A percentile compares a stretch with the other conserved stretches of the same genome.
These are phyloP conservation scores for Dolichoris vasculosae DNA, from an alignment of 1,140 invertebrate species.

Conservation along the genomic window DNA sequence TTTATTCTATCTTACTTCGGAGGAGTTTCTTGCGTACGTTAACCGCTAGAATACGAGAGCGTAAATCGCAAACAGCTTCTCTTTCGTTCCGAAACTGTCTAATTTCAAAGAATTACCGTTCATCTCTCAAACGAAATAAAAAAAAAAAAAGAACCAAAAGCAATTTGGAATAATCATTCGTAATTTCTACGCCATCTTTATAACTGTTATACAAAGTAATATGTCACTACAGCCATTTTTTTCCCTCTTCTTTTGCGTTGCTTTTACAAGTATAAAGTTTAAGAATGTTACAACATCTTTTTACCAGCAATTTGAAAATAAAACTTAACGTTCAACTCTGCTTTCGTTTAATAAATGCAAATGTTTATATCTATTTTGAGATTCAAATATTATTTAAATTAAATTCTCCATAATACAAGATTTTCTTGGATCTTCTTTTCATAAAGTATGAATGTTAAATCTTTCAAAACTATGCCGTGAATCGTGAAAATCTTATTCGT, in stretches of 20 bases:
- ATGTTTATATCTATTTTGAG: too few relatives aligned
- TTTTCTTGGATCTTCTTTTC: too few relatives aligned
- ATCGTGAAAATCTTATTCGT: too few relatives aligned
- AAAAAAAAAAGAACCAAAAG: background rate
- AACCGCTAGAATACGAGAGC: background rate
- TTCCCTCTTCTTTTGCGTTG: background rate
- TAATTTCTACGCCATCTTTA: background rate
- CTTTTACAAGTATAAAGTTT: too few relatives aligned
- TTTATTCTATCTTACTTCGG: background rate
- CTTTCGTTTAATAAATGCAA: too few relatives aligned
- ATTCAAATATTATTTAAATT: too few relatives aligned
- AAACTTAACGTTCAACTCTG: too few relatives aligned
- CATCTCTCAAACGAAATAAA: background rate
- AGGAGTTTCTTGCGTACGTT: background rate
- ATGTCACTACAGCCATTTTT: background rate
- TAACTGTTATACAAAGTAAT: background rate
- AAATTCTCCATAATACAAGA: too few relatives aligned
- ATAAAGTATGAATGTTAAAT: too few relatives aligned
- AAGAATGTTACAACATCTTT: too few relatives aligned
- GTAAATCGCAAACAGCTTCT: background rate
- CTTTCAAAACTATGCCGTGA: too few relatives aligned
- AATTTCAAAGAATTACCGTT: slow-evolving; percentile 15
- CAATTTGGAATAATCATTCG: slow-evolving; percentile 30
- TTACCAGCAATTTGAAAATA: too few relatives aligned
- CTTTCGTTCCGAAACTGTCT: background rate